Percentiles rank a stretch among this genome's conserved stretches.
Evolutionary conservation across 2,888 invertebrate genomes (phyloP).

Genomic region (Hypolimnas misippus): DNA sequence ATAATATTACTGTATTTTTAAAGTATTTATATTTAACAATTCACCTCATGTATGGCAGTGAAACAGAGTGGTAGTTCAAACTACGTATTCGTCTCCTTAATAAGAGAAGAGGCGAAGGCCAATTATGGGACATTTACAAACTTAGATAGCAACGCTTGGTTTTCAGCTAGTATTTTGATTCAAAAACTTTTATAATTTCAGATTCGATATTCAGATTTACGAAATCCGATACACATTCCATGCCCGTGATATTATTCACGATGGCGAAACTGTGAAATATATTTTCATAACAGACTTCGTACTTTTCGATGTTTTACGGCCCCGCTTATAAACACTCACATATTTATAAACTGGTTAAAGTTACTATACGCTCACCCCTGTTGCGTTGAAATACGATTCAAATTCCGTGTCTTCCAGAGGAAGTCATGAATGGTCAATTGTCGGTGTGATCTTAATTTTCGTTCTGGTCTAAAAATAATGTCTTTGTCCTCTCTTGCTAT

Average conservation of each 20-base stretch:
- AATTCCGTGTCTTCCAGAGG: conserved; percentile 13
- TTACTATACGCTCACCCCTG: conserved; percentile 22
- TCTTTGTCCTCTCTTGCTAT: conserved; percentile 25
- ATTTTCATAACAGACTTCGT: conserved; percentile 39
- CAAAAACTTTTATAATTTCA: neutral
- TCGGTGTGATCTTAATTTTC: conserved; percentile 34
- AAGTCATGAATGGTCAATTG: conserved; percentile 42
- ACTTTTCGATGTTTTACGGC: conserved; percentile 40
- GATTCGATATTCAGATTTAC: neutral
- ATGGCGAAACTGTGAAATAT: conserved; percentile 25
- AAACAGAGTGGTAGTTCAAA: no score
- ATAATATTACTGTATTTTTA: neutral
- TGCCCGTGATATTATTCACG: conserved; percentile 13
- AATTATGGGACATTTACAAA: no score
- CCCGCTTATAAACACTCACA: conserved; percentile 36
- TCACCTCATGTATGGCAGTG: no score
- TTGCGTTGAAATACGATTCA: conserved; percentile 18
- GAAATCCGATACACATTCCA: conserved; percentile 12
- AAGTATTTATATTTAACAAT: neutral
- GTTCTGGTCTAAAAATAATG: conserved; percentile 43
- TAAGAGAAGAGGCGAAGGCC: no score
- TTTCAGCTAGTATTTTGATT: no score
- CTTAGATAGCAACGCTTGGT: no score
- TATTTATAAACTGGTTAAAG: conserved; percentile 34
- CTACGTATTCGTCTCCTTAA: no score